Evolutionary conservation across 2,113 vertebrate genomes (phyloP).

Genomic region (Orthonyx spaldingii): DNA sequence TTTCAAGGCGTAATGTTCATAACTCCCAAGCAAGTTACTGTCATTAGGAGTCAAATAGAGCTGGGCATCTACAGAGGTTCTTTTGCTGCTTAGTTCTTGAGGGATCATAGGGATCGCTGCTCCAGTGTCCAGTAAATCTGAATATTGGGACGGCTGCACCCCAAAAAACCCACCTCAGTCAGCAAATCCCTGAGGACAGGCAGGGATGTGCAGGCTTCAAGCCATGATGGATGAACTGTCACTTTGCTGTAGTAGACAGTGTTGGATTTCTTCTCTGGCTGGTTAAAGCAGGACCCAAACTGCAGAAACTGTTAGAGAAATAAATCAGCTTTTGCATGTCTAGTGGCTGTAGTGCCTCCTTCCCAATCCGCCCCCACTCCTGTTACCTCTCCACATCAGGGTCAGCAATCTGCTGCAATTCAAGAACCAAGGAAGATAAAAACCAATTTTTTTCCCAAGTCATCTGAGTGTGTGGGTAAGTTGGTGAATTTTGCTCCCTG

Average conservation of each 20-base stretch:
- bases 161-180: neutral
- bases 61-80: neutral
- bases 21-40: neutral
- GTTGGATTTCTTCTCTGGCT: neutral
- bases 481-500: neutral
- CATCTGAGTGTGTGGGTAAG: neutral
- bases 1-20: neutral
- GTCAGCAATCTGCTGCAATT: neutral
- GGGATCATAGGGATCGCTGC: neutral
- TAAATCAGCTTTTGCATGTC: neutral
- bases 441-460: neutral
- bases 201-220: neutral
- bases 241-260: accelerated
- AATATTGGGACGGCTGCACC: neutral
- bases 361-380: neutral
- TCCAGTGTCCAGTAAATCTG: neutral
- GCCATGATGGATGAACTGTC: neutral
- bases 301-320: neutral
- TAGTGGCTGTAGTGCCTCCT: neutral
- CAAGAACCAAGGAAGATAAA: neutral
- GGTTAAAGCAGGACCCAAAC: neutral
- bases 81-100: neutral
- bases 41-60: neutral
- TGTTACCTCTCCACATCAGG: neutral
- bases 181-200: neutral